Evolutionary conservation across 1,140 invertebrate species (phyloP), one percentile per base, ranked within the genome.

Genomic region (Venturia canescens): DNA sequence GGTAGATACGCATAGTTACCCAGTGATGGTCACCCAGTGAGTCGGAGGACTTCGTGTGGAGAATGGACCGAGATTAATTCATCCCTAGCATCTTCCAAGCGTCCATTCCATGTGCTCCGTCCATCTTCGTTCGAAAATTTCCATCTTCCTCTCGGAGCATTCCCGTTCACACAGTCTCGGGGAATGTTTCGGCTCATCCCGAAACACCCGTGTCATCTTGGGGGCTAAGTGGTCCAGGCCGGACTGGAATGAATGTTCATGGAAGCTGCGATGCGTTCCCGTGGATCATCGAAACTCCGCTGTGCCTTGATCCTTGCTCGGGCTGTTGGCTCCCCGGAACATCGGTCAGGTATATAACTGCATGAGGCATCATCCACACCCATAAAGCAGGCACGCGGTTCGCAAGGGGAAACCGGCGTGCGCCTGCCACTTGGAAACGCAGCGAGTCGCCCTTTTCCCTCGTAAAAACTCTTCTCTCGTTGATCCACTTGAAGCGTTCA

Each of bases 171-270:
- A n/a, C 38, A 60, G 63, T 11, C 27, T 38, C 60, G 71, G 38
- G 83, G 81, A 80, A 79, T 81, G 80, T 82, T 70, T 79, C 69
- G 79, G 84, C 81, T 83, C 71, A 63, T 66, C 23, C 50, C 79
- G 81, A 88, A 86, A 86, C 70, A 87, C 87, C 84, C 79, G 86
- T 88, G 87, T 88, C 88, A 89, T 89, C 86, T 83, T 76, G 83
- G 85, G 86, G 89, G 87, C 87, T 87, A 89, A 89, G 88, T 89
- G 88, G 84, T 84, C 83, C 83, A 79, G 50, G 78, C 66, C 29
- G 66, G 15, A 23, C 60, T 26, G 18, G 66, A 80, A 80, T 75
- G 57, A 69, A 80, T 27, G 57, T 34, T 15, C 21, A 27, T 27
- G 23, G 15, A 16, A 21, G 44, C 44, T 31, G 18, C 18, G 34